Conservation (phyloP, 2,113 vertebrate genomes). For the Ovis aries region DNA sequence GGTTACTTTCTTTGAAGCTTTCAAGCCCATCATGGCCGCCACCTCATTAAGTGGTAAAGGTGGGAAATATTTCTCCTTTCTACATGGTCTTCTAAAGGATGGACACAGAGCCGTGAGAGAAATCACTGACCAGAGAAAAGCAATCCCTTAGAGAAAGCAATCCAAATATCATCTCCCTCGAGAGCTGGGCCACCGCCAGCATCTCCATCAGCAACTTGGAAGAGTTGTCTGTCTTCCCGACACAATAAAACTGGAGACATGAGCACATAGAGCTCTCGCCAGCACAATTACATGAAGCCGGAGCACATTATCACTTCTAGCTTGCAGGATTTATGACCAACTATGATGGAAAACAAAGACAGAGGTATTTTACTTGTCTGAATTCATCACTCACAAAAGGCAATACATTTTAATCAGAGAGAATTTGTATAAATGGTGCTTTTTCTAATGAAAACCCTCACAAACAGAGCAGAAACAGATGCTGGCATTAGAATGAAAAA, state of each 20-base stretch:
- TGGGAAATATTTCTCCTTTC: background rate
- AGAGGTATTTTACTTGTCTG: slow-evolving; percentile 68
- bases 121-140: slow-evolving; percentile 31
- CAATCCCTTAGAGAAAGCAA: slow-evolving; percentile 38
- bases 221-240: slow-evolving; percentile 50
- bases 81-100: slow-evolving; percentile 23
- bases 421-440: slow-evolving; percentile 63
- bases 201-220: slow-evolving; percentile 66
- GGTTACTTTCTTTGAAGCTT: background rate
- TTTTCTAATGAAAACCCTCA: slow-evolving; percentile 71
- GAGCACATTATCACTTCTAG: slow-evolving; percentile 68
- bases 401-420: slow-evolving; percentile 76
- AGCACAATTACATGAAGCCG: slow-evolving; percentile 59
- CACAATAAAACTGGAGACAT: slow-evolving; percentile 71
- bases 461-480: slow-evolving; percentile 59
- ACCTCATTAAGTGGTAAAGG: background rate
- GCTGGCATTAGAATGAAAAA: slow-evolving; percentile 42
- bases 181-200: slow-evolving; percentile 42
- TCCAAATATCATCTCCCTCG: slow-evolving; percentile 47
- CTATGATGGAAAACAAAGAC: slow-evolving; percentile 68
- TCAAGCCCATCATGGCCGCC: background rate
- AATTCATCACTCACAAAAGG: slow-evolving; percentile 77
- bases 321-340: slow-evolving; percentile 70
- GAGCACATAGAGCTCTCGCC: slow-evolving; percentile 49
- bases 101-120: background rate